Conservation (phyloP, 2,888 invertebrate genomes). For the Crioceris asparagi region DNA sequence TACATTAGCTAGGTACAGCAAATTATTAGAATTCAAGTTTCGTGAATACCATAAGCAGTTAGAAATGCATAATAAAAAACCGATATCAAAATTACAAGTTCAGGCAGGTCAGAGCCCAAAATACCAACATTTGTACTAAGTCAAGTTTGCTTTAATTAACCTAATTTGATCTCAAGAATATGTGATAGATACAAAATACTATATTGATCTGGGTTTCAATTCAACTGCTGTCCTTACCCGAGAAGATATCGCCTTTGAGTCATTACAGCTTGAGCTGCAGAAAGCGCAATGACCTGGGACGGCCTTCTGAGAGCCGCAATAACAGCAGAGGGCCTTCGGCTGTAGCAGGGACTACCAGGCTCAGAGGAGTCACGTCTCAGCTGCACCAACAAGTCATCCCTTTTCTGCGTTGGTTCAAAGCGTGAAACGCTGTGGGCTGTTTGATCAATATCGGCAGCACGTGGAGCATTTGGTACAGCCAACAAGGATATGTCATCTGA, state of each 20-base stretch:
- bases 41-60: too few species aligned
- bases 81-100: too few species aligned
- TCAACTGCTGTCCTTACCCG: slow-evolving; percentile 18
- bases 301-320: slow-evolving; percentile 53
- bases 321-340: slow-evolving; percentile 51
- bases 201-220: not conserved
- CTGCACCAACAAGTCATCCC: too few species aligned
- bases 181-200: not conserved
- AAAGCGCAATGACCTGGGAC: slow-evolving; percentile 48
- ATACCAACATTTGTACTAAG: not conserved
- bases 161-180: not conserved
- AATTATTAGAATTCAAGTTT: too few species aligned
- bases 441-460: too few species aligned
- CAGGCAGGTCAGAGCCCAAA: too few species aligned
- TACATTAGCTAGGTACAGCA: too few species aligned
- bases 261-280: slow-evolving; percentile 41
- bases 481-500: too few species aligned
- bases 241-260: slow-evolving; percentile 30
- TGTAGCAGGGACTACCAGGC: slow-evolving; percentile 21
- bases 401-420: too few species aligned
- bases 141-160: not conserved
- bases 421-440: too few species aligned
- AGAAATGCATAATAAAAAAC: not conserved
- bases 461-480: too few species aligned
- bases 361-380: too few species aligned